Percentiles rank a stretch among this genome's conserved stretches.
These are phyloP conservation scores for Papilio xuthus DNA, from an alignment of 1,140 invertebrate species.

Conservation along the genomic window DNA sequence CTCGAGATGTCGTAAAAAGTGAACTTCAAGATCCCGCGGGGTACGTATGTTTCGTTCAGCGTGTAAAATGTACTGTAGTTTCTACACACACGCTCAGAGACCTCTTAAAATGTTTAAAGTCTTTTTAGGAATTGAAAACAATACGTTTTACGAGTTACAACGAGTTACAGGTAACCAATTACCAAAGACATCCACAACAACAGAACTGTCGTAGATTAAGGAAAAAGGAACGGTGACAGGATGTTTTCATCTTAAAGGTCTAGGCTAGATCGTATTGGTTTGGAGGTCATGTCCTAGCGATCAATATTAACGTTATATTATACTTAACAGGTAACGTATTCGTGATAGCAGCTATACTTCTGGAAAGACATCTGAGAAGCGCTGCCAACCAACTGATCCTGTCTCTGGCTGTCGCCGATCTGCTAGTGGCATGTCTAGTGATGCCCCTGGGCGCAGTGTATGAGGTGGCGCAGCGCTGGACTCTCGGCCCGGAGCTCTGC, in stretches of 20 bases:
- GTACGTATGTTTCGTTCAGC: background rate
- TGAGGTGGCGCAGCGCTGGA: conserved; percentile 88
- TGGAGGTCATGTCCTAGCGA: background rate
- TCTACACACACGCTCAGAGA: background rate
- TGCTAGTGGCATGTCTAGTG: conserved; percentile 92
- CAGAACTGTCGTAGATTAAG: too few relatives aligned
- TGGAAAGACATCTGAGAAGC: conserved; percentile 93
- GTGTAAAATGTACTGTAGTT: background rate
- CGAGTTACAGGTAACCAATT: background rate
- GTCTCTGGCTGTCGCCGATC: conserved; percentile 92
- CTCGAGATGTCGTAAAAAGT: background rate
- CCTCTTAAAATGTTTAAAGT: too few relatives aligned
- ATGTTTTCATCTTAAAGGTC: too few relatives aligned
- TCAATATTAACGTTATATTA: conserved; percentile 7
- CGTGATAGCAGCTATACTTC: conserved; percentile 95
- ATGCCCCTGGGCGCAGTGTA: conserved; percentile 92
- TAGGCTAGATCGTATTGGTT: too few relatives aligned
- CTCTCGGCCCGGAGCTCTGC: conserved; percentile 92
- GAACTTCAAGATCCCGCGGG: background rate
- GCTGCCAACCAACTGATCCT: conserved; percentile 94
- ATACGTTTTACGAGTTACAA: background rate
- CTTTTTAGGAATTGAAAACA: too few relatives aligned
- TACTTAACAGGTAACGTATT: conserved; percentile 92
- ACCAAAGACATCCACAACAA: too few relatives aligned
- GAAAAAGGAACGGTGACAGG: too few relatives aligned